A percentile compares a stretch with the other conserved stretches of the same genome.
These are phyloP conservation scores for Stramonita haemastoma DNA, from an alignment of 2,888 invertebrate species.

Conservation along the genomic window DNA sequence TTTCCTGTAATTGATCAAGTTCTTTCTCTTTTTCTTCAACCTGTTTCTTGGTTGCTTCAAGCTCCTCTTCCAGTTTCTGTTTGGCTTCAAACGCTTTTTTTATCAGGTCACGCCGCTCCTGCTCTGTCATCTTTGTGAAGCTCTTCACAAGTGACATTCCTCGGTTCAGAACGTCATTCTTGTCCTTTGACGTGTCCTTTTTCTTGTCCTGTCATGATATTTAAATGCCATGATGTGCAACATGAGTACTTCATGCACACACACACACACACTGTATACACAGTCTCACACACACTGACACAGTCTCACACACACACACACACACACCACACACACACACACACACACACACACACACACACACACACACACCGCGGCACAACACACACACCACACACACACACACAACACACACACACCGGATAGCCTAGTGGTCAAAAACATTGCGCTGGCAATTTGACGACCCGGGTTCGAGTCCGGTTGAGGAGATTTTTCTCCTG, in stretches of 20 bases:
- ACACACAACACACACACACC: too few relatives aligned
- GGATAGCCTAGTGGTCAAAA: too few relatives aligned
- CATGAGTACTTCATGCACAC: not conserved
- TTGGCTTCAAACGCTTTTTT: conserved; percentile 69
- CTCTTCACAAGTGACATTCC: conserved; percentile 67
- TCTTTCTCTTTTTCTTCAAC: conserved; percentile 66
- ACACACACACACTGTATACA: not conserved
- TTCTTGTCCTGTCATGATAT: not conserved
- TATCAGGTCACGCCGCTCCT: conserved; percentile 67
- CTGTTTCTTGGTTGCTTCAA: conserved; percentile 64
- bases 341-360: not conserved
- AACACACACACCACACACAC: not conserved
- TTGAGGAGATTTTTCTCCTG: too few relatives aligned
- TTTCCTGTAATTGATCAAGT: conserved; percentile 62
- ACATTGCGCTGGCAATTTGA: too few relatives aligned
- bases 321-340: not conserved
- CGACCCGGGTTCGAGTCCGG: too few relatives aligned
- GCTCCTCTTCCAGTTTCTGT: conserved; percentile 62
- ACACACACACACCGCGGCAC: not conserved
- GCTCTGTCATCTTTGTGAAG: conserved; percentile 68
- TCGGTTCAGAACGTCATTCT: conserved; percentile 60
- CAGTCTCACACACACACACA: conserved; percentile 2
- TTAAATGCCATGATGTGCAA: not conserved
- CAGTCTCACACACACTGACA: not conserved
- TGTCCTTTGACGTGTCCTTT: conserved; percentile 44